Conservation (phyloP, 2,113 vertebrate genomes). For the Dipodomys stephensi region DNA sequence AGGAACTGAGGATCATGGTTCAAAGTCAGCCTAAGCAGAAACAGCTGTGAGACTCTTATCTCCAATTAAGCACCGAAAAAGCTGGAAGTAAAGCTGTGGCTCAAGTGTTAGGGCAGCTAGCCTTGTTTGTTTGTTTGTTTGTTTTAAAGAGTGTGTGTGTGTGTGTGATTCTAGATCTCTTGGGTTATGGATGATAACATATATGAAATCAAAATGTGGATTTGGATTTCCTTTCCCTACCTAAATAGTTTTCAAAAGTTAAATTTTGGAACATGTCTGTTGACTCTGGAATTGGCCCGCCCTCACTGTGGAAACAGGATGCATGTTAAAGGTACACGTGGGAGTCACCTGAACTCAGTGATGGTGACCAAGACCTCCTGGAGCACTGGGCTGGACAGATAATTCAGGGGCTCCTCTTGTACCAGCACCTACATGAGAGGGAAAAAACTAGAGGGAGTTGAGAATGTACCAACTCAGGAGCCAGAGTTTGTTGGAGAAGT, state of each 20-base stretch:
- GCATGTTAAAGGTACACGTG: not conserved
- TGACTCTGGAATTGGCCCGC: not conserved
- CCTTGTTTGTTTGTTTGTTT: too few species aligned
- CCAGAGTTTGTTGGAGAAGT: not conserved
- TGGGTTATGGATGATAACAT: not conserved
- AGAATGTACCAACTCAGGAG: not conserved
- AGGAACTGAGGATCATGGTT: too few species aligned
- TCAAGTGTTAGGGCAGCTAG: too few species aligned
- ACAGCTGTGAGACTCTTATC: too few species aligned
- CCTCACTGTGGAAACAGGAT: not conserved
- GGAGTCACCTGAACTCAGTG: slow-evolving; percentile 73
- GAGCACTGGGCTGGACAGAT: slow-evolving; percentile 54
- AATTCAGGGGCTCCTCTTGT: slow-evolving; percentile 45
- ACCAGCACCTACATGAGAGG: slow-evolving; percentile 71
- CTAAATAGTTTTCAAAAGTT: not conserved
- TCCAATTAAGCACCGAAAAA: too few species aligned
- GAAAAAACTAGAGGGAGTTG: not conserved
- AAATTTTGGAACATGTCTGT: not conserved
- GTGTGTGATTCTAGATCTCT: not conserved
- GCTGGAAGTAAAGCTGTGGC: too few species aligned
- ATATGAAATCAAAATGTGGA: not conserved
- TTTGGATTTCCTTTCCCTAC: not conserved
- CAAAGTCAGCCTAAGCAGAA: too few species aligned
- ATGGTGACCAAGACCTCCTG: slow-evolving; percentile 72
- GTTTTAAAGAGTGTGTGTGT: too few species aligned